These are phyloP conservation scores for Merops nubicus DNA, from an alignment of 2,113 vertebrate genomes.

Conservation along the genomic window DNA sequence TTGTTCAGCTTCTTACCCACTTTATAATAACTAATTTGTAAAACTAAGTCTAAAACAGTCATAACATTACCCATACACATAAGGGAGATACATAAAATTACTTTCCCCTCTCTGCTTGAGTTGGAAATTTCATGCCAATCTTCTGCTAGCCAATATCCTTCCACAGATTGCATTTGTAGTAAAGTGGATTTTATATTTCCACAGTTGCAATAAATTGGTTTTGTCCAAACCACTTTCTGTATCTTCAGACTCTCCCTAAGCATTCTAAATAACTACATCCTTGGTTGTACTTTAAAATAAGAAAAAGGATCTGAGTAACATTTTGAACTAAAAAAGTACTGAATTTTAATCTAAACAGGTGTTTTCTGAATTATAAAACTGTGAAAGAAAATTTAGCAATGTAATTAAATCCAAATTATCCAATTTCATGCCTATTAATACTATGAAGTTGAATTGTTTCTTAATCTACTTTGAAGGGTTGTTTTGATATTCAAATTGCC, in stretches of 20 bases:
- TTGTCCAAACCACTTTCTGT: background rate
- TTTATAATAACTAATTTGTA: constrained; percentile 21
- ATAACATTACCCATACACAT: background rate
- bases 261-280: background rate
- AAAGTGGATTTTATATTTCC: constrained; percentile 21
- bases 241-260: constrained; percentile 29
- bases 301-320: background rate
- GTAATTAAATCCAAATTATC: constrained; percentile 74
- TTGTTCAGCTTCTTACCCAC: background rate
- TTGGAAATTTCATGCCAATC: constrained; percentile 39
- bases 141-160: background rate
- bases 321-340: background rate
- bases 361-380: constrained; percentile 51
- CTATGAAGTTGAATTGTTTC: constrained; percentile 63
- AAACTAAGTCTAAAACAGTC: background rate
- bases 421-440: constrained; percentile 71
- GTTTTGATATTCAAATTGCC: constrained; percentile 68
- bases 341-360: constrained; percentile 57
- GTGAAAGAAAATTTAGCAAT: constrained; percentile 47
- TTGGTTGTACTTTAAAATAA: background rate
- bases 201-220: constrained; percentile 19
- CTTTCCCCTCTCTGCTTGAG: constrained; percentile 4
- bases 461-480: constrained; percentile 67
- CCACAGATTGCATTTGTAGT: constrained; percentile 2
- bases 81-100: constrained; percentile 22